Evolutionary conservation across 2,113 vertebrate species (phyloP).

Genomic region (Bubo blakistoni): DNA sequence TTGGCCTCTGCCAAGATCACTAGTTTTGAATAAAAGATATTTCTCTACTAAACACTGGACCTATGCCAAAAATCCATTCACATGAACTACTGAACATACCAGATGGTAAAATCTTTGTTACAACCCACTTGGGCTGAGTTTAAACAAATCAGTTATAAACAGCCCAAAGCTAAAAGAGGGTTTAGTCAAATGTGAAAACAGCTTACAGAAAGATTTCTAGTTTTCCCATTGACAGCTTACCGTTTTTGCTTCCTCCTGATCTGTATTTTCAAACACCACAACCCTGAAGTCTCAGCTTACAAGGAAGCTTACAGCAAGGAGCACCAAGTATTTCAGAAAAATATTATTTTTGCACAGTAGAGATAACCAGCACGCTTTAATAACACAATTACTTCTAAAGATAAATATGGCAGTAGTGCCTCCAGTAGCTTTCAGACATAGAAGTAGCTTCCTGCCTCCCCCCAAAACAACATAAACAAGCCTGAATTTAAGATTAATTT

Average conservation of each 20-base stretch:
- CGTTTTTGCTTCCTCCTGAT: neutral
- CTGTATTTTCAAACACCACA: neutral
- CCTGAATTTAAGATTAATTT: conserved; percentile 32
- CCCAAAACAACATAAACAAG: neutral
- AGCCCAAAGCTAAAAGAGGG: conserved; percentile 5
- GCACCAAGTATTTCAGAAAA: neutral
- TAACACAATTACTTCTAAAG: neutral
- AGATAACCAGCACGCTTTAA: neutral
- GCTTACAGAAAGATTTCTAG: neutral
- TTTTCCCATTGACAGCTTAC: neutral
- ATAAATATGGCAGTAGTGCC: neutral
- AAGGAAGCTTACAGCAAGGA: neutral
- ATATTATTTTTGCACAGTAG: neutral
- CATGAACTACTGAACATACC: conserved; percentile 17
- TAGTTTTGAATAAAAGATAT: neutral
- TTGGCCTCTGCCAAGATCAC: neutral
- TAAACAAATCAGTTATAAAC: conserved; percentile 31
- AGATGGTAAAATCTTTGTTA: conserved; percentile 33
- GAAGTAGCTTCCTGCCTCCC: neutral
- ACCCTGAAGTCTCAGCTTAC: neutral
- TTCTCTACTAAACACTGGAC: neutral
- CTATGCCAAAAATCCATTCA: conserved; percentile 18
- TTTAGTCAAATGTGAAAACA: neutral
- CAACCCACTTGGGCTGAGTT: neutral
- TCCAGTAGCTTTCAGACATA: neutral